Evolutionary conservation across 2,113 vertebrate genomes (phyloP).

Genomic region (Oenanthe melanoleuca): DNA sequence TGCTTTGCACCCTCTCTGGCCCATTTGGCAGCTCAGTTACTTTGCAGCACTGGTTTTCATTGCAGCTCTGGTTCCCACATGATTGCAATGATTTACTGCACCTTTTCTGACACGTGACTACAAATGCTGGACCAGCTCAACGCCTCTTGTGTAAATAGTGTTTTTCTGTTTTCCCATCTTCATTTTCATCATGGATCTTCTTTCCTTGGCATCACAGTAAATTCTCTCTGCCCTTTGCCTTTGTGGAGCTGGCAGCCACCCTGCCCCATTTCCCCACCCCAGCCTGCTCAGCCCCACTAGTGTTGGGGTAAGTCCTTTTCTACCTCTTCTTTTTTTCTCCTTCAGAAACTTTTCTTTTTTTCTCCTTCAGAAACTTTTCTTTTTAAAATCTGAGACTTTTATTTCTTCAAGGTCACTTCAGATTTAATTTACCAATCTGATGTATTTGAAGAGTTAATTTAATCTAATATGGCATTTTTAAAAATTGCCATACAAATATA

Average conservation of each 20-base stretch:
- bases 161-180: not conserved
- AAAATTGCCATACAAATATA: conserved; percentile 49
- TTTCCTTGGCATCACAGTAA: not conserved
- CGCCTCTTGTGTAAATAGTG: rapidly evolving
- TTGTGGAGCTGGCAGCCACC: not conserved
- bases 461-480: conserved; percentile 36
- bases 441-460: conserved; percentile 44
- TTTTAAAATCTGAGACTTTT: conserved; percentile 38
- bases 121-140: not conserved
- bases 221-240: not conserved
- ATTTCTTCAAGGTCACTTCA: conserved; percentile 58
- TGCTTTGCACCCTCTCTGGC: not conserved
- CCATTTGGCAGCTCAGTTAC: not conserved
- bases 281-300: not conserved
- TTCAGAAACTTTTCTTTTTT: not conserved
- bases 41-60: not conserved
- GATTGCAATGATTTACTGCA: not conserved
- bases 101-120: not conserved
- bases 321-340: not conserved
- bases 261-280: not conserved
- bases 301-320: not conserved
- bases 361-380: not conserved
- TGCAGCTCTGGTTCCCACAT: not conserved
- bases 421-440: conserved; percentile 34
- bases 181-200: not conserved